Conservation (phyloP, 2,797 vertebrate genomes). For the Novumbra hubbsi region DNA sequence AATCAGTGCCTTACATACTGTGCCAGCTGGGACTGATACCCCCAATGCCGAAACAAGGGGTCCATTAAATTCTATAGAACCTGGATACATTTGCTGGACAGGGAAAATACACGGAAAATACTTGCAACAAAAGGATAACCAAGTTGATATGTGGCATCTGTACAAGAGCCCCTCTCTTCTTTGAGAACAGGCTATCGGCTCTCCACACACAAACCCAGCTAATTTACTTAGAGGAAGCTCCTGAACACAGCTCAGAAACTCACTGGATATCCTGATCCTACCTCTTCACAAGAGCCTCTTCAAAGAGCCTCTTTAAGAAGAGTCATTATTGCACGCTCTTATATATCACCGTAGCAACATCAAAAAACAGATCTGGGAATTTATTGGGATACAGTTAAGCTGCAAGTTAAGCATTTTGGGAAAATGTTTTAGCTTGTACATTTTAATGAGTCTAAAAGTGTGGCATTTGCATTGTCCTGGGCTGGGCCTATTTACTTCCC, state of each 20-base stretch:
- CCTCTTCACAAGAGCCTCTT: not conserved
- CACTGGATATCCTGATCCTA: not conserved
- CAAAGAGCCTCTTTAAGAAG: slow-evolving; percentile 8
- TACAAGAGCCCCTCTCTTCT: not conserved
- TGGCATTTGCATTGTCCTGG: not conserved
- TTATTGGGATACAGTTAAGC: slow-evolving; percentile 16
- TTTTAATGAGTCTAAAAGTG: slow-evolving; percentile 26
- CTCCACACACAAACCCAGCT: not conserved
- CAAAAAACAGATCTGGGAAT: slow-evolving; percentile 22
- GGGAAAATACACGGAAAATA: too few relatives aligned
- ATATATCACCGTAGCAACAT: slow-evolving; percentile 13
- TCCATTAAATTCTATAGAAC: too few relatives aligned
- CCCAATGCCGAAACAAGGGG: too few relatives aligned
- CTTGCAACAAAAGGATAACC: too few relatives aligned
- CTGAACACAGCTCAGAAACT: slow-evolving; percentile 1
- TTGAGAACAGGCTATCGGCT: slow-evolving; percentile 16
- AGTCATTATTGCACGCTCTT: slow-evolving; percentile 17
- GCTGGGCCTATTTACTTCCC: not conserved
- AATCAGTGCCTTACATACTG: too few relatives aligned
- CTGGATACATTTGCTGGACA: too few relatives aligned
- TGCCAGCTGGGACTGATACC: too few relatives aligned
- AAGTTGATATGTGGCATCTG: too few relatives aligned
- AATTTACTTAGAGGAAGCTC: not conserved
- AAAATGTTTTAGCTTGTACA: slow-evolving; percentile 12
- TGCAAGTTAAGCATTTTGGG: slow-evolving; percentile 21